Percentiles rank a stretch among this genome's conserved stretches.
phyloP scores from a whole-genome alignment of 92 coral and sea anemone genomes.

The Siderastrea radians region DNA sequence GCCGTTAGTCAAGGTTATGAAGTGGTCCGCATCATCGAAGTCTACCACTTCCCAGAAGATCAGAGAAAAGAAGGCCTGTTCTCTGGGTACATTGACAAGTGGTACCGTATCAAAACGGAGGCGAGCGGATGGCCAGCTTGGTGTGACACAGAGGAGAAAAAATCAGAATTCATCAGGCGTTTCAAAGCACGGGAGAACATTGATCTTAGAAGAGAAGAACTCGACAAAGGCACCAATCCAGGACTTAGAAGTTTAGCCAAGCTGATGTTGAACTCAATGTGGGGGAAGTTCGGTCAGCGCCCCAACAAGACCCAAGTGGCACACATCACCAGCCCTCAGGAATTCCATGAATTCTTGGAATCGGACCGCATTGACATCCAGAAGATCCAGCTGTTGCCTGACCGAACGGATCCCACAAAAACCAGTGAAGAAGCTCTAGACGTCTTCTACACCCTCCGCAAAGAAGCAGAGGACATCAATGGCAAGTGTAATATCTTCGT shows the following conservation, averaged over 20 bases:
- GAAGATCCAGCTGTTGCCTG: neutral
- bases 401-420: neutral
- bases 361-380: neutral
- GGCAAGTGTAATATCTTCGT: neutral
- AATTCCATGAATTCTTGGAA: neutral
- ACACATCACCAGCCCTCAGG: neutral
- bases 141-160: neutral
- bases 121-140: neutral
- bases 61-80: neutral
- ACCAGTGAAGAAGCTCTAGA: no score
- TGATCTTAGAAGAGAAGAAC: neutral
- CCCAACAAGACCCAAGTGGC: neutral
- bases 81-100: neutral
- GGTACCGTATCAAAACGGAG: conserved; percentile 7
- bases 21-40: neutral
- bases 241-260: neutral
- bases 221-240: neutral
- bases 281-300: conserved; percentile 11
- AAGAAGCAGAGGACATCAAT: neutral
- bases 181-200: neutral
- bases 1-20: neutral
- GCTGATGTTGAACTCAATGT: conserved; percentile 18
- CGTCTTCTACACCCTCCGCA: no score
- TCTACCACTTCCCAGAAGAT: neutral
- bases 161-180: neutral